Conservation (phyloP, 2,888 invertebrate genomes). For the Belgica antarctica region DNA sequence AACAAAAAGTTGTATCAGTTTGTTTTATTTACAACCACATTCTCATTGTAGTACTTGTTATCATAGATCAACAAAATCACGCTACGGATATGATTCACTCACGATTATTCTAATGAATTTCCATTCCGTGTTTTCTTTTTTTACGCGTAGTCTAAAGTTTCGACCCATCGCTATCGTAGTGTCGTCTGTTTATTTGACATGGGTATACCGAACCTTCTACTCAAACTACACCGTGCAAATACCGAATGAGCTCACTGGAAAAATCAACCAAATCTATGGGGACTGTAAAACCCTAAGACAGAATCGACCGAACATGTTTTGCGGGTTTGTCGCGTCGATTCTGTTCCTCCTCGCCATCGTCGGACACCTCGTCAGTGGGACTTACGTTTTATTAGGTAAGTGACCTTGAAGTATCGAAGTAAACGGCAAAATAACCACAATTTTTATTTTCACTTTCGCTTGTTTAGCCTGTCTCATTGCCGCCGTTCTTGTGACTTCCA, state of each 20-base stretch:
- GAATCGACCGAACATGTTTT: conserved; percentile 26
- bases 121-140: too few relatives aligned
- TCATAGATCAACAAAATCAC: not conserved
- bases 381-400: conserved; percentile 32
- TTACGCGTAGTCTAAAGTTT: conserved; percentile 32
- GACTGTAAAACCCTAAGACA: conserved; percentile 12
- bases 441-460: not conserved
- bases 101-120: not conserved
- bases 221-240: conserved; percentile 29
- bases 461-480: conserved; percentile 40
- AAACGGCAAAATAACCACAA: not conserved
- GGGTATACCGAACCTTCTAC: conserved; percentile 36
- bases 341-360: conserved; percentile 30
- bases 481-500: conserved; percentile 28
- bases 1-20: not conserved
- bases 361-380: conserved; percentile 30
- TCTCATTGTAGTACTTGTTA: not conserved
- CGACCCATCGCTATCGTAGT: conserved; percentile 37
- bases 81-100: conserved; percentile 29
- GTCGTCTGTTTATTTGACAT: conserved; percentile 33
- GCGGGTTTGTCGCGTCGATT: conserved; percentile 36
- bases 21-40: conserved; percentile 4
- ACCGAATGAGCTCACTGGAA: conserved; percentile 18
- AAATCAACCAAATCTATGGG: not conserved
- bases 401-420: not conserved